Evolutionary conservation across 2,113 vertebrate genomes (phyloP), one percentile per base, ranked within the genome.

Genomic region (Myiopsitta monachus): DNA sequence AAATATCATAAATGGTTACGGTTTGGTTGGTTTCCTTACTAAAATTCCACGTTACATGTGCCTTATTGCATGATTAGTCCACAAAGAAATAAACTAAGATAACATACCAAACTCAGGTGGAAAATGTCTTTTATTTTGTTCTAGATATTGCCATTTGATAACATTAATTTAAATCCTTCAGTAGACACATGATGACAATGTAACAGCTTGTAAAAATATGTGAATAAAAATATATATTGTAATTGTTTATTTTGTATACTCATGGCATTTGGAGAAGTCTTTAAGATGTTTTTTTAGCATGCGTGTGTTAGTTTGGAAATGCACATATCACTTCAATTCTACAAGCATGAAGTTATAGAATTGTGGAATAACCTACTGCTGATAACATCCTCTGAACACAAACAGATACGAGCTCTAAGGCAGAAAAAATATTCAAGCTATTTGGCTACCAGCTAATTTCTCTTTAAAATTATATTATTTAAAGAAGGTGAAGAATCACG

Each of bases 111-210:
- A 41, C 2, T 47, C 8, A 52, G 62, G 7, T 28, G 3, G 26
- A 69, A 73, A 80, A 26, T 1, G 2, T 52, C 4, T 43, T 83
- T 12, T 54, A 7, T 76, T 81, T 81, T 26, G 1, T 55, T 51
- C 49, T 78, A 61, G 18, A 0, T 38, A 38, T 44, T 5, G 7
- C 5, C 0, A 0, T 49, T 69, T 62, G 15, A 28, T 74, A 57
- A 2, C 10, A 19, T 43, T 88, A 62, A 74, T 84, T 64, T n/a
- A 75, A 55, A 59, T 31, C 49, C 3, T 49, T 77, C 41, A 69
- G 6, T 18, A n/a, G 6, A 21, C 7, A 69, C 8, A 31, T 5
- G 18, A 67, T 39, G 18, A n/a, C 3, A 52, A 22, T 44, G 21
- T 66, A 70, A 39, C 9, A 41, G 6, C 14, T 51, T 70, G 18